Evolutionary conservation across 2,113 vertebrate species (phyloP).

Genomic region (Prionailurus viverrinus): DNA sequence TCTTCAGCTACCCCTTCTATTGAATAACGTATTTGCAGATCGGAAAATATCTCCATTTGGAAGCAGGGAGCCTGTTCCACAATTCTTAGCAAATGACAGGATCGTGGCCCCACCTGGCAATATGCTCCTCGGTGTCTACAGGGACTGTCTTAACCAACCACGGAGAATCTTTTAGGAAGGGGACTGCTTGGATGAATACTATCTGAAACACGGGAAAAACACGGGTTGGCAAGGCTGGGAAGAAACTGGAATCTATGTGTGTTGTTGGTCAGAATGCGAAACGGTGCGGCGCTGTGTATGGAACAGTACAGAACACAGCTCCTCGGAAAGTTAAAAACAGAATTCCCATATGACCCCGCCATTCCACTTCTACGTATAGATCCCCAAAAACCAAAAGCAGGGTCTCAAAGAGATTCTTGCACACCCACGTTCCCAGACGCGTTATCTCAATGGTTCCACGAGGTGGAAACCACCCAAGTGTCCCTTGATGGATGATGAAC

Average conservation of each 20-base stretch:
- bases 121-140: accelerated
- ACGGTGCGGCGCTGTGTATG: background rate
- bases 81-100: background rate
- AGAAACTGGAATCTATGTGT: background rate
- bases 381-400: background rate
- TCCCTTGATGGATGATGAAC: accelerated
- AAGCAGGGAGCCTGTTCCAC: background rate
- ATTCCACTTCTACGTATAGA: background rate
- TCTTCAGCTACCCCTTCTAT: background rate
- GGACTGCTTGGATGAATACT: background rate
- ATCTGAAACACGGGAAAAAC: background rate
- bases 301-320: too few relatives aligned
- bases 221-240: background rate
- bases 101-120: background rate
- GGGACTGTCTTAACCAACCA: background rate
- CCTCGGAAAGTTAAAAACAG: background rate
- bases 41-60: background rate
- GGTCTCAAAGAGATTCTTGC: background rate
- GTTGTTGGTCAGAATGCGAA: accelerated
- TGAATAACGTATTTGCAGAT: background rate
- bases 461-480: background rate
- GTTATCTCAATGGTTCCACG: background rate
- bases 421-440: background rate
- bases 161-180: background rate
- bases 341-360: background rate